These are phyloP conservation scores for Acrocyrtus sp. DNA, from an alignment of 2,888 invertebrate genomes.

Conservation along the genomic window DNA sequence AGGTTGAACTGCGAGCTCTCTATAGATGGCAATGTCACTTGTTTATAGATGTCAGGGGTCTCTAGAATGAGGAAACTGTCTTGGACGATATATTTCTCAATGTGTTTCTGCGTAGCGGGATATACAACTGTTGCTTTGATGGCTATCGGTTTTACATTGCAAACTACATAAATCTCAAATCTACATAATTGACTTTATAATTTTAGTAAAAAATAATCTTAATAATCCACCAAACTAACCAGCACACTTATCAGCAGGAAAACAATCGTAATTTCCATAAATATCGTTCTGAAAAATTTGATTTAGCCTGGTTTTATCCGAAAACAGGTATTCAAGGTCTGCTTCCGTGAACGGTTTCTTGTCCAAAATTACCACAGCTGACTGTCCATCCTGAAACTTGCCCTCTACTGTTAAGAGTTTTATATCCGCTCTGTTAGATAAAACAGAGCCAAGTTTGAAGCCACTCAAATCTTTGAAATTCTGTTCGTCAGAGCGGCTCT, in stretches of 20 bases:
- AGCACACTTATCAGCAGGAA: slow-evolving; percentile 72
- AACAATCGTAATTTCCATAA: slow-evolving; percentile 83
- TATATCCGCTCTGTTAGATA: slow-evolving; percentile 77
- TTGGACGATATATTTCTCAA: slow-evolving; percentile 84
- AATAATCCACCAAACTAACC: too few species aligned
- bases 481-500: too few species aligned
- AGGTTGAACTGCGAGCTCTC: slow-evolving; percentile 79
- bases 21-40: slow-evolving; percentile 81
- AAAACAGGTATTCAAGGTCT: slow-evolving; percentile 70
- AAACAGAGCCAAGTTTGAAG: slow-evolving; percentile 75
- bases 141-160: slow-evolving; percentile 70
- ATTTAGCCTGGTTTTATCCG: slow-evolving; percentile 71
- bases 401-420: slow-evolving; percentile 80
- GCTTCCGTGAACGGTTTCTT: slow-evolving; percentile 82
- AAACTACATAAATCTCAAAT: not conserved
- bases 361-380: slow-evolving; percentile 81
- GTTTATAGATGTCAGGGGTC: slow-evolving; percentile 82
- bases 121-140: slow-evolving; percentile 89
- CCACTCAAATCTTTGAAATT: slow-evolving; percentile 64
- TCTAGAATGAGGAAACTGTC: slow-evolving; percentile 82
- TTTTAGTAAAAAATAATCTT: not conserved
- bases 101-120: slow-evolving; percentile 93
- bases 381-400: slow-evolving; percentile 72
- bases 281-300: slow-evolving; percentile 84
- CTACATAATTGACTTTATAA: not conserved